Evolutionary conservation across 2,888 invertebrate species (phyloP), one percentile per base, ranked within the genome.

Genomic region (Schrankia costaestrigalis): DNA sequence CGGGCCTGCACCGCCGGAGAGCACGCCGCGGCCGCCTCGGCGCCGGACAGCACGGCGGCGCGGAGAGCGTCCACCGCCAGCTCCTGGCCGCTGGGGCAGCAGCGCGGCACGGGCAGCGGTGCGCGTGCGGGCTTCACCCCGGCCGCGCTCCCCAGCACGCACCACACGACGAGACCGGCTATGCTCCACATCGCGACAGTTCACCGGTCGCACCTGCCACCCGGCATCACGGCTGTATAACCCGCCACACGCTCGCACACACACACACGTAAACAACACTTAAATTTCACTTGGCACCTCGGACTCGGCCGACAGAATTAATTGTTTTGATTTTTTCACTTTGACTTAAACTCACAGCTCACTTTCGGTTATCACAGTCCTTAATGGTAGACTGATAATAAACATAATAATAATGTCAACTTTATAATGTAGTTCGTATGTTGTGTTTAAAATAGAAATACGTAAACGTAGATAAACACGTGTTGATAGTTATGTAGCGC

Each of bases 1-100:
- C 74, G 85, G 60, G 64, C 89, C 86, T 49, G 89, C 26, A 90
- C 74, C 23, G 55, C 65, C 32, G 66, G 48, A 35, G 48, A 52
- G 25, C 47, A 54, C 22, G 56, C 56, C 23, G 35, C 31, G 89
- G 89, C 28, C 25, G 78, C 62, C 14, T 41, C 59, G 6, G 51
- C 41, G 14, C 43, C 41, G 88, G 89, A 21, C 21, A 78, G 69
- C 63, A 76, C 69, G 38, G 54, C 55, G 40, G 65, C 50, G 31
- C 71, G 66, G 55, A 72, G 67, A 26, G 73, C 46, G 2, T 35
- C 51, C 6, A 61, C 46, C 56, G 63, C 44, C 48, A 74, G 45
- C 63, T 69, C 48, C 53, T 67, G 45, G 46, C 57, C 47, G 21
- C 34, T 39, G 36, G 73, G 41, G 35, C 63, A 39, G 54, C 49